A percentile compares a stretch with the other conserved stretches of the same genome.
These are phyloP conservation scores for Xylota segnis DNA, from an alignment of 2,888 invertebrate species.

Conservation along the genomic window DNA sequence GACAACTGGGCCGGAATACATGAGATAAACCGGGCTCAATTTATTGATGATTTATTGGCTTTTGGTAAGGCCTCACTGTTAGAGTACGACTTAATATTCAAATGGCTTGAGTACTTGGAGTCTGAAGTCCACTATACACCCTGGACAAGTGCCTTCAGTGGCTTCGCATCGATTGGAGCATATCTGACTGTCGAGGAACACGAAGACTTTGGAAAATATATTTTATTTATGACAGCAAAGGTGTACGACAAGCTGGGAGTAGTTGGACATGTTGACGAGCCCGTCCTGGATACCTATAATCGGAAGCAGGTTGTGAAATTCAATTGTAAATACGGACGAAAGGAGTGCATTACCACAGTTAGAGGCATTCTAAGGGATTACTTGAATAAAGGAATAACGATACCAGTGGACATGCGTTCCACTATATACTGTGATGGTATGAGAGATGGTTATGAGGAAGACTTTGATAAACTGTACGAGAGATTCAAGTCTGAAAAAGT, in stretches of 20 bases:
- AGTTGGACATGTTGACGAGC: constrained; percentile 83
- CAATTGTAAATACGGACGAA: constrained; percentile 88
- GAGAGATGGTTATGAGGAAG: constrained; percentile 86
- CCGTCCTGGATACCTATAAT: constrained; percentile 86
- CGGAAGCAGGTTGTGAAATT: constrained; percentile 87
- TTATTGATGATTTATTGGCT: constrained; percentile 90
- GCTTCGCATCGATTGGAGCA: constrained; percentile 82
- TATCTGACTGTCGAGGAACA: constrained; percentile 80
- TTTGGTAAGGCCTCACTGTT: constrained; percentile 87
- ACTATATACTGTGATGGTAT: constrained; percentile 92
- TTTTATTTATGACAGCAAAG: constrained; percentile 84
- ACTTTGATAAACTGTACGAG: constrained; percentile 88
- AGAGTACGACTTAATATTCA: constrained; percentile 85
- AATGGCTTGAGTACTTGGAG: constrained; percentile 88
- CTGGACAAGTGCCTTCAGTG: constrained; percentile 89
- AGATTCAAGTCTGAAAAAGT: constrained; percentile 86
- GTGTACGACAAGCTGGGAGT: constrained; percentile 86
- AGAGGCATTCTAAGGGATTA: constrained; percentile 82
- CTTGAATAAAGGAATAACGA: constrained; percentile 81
- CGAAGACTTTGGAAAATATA: constrained; percentile 81
- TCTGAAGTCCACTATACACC: constrained; percentile 90
- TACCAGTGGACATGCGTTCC: constrained; percentile 88
- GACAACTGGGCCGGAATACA: constrained; percentile 78
- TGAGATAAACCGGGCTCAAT: constrained; percentile 89
- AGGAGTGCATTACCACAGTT: constrained; percentile 86